Base-by-base conservation (phyloP, 35 echinoderm and acorn worm genomes). In the Chiridota heheva region DNA sequence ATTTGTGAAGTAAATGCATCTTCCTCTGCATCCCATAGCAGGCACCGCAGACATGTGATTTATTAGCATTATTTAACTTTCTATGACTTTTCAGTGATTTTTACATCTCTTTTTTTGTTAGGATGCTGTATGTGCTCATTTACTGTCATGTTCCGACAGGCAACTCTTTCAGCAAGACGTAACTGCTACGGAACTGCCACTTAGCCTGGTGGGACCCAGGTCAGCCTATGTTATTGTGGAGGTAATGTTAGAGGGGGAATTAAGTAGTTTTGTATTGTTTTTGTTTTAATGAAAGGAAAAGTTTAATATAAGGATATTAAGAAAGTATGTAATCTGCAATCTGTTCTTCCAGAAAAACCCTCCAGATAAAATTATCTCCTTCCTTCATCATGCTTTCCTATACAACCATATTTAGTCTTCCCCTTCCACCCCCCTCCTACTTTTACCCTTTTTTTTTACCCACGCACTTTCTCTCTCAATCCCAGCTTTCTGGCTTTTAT, bases 171-270 rank as follows among this genome's bases (percentile, higher is more conserved):
- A 93, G 44, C 90, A 93, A 63, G 90, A 93, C 66, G 81, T 93
- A 20, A 77, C 85, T 15, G 47, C 86, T 3, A 79, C 85, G 7
- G 90, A 93, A 51, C 78, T 93, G 20, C 85, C 84, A 24, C 60
- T 85, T 6, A 88, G 78, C 57, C 84, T 93, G 25, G 80, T 88
- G 4, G 90, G 90, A 16, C 90, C 86, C 2, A 58, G 90, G 60
- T 84, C 90, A 44, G 90, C 90, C 17, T 93, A 93, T 82, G 90
- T 93, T 57, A 86, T 93, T 51, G 90, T 93, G 36, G 90, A 93
- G 85, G 90, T 93, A 44, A 62, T 20, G 8, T 18, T 18, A 30
- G n/a, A n/a, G n/a, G n/a, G n/a, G n/a, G n/a, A n/a, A n/a, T n/a
- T n/a, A 40, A 37, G 70, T 72, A 36, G 60, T 26, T 7, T 63